Percentiles rank a stretch among this genome's conserved stretches.
phyloP scores from a whole-genome alignment of 2,113 vertebrate species.

The Mesoclemmys tuberculata region DNA sequence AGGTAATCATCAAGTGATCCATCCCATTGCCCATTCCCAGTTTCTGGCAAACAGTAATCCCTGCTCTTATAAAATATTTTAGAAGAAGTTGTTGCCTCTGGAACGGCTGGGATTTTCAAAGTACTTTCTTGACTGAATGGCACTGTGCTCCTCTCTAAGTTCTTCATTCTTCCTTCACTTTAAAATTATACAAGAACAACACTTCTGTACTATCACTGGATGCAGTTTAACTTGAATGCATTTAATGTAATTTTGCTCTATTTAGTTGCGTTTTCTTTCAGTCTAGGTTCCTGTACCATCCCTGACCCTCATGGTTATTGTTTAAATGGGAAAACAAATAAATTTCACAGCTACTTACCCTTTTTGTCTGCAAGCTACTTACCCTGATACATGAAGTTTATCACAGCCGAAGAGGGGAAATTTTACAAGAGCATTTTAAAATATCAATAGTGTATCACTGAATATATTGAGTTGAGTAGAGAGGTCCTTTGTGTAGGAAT shows the following conservation, averaged over 20 bases:
- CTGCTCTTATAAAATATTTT: background rate
- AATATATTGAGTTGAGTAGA: background rate
- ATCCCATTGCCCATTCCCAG: too few relatives aligned
- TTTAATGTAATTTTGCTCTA: background rate
- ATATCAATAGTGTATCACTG: background rate
- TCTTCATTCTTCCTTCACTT: background rate
- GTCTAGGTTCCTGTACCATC: background rate
- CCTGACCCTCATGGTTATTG: background rate
- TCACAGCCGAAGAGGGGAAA: background rate
- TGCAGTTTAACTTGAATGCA: background rate
- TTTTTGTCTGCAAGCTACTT: background rate
- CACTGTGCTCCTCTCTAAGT: background rate
- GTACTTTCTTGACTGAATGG: background rate
- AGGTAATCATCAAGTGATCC: too few relatives aligned
- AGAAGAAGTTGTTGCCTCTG: background rate
- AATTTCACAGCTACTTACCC: background rate
- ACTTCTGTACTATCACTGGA: too few relatives aligned
- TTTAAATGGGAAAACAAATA: background rate
- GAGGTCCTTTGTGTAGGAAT: accelerated
- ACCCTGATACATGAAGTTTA: background rate
- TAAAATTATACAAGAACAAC: background rate
- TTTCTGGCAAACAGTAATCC: too few relatives aligned
- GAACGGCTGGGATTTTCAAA: background rate
- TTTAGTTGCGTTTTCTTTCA: background rate
- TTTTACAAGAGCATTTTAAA: background rate